Evolutionary conservation across 2,888 invertebrate species (phyloP), one percentile per base, ranked within the genome.

Genomic region (Oithona nana): DNA sequence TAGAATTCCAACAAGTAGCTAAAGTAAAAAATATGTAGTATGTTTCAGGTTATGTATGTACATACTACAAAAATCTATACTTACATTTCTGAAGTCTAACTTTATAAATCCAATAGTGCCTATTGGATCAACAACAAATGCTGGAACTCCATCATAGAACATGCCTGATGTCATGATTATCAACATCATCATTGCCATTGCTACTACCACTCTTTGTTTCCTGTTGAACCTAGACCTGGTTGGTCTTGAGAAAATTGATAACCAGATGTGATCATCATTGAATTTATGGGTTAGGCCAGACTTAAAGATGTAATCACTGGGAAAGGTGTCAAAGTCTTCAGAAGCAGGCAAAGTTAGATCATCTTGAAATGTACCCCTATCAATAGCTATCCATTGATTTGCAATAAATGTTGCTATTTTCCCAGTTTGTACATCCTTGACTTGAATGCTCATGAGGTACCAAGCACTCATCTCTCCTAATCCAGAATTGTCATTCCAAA

Each of bases 401-500:
- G 68, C 67, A 24, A 75, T 69, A 67, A 76, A 76, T 31, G 65
- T 64, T 39, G 64, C 67, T 63, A 72, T 73, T 63, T 71, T 67
- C 28, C 70, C 70, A 0, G 74, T 75, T 68, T 75, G 75, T 2
- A 76, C 68, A 66, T 76, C 75, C 4, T 70, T 65, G 3, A 76
- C 68, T 2, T 73, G 66, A 31, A 75, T 67, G 65, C 72, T 71
- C 63, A 73, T 71, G 28, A 75, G 68, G 65, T 71, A 75, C 76
- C 76, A 76, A 1, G 72, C 51, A 31, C 64, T 64, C 31, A 63
- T 69, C 62, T 71, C 71, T 0, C 75, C 74, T 63, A 71, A 70
- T 1, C 76, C 76, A 16, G 70, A 70, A 69, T 76, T 76, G 68
- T 76, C 76, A 64, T 76, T 76, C 76, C 76, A 76, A 24, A 77